Conservation (phyloP, 2,113 vertebrate genomes). For the Vulpes vulpes region DNA sequence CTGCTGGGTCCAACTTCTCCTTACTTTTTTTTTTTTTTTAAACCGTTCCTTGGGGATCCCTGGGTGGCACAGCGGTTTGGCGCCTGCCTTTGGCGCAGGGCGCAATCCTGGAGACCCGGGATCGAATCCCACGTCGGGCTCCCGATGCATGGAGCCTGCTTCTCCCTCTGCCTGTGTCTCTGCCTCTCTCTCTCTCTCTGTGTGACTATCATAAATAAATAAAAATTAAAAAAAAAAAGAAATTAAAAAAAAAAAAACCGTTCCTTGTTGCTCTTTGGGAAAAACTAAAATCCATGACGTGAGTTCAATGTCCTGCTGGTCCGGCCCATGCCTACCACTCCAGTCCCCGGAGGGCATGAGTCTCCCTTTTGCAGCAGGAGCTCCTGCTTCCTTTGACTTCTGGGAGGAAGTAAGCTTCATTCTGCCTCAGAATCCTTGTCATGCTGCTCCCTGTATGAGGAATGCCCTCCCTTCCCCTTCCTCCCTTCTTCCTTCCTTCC, state of each 20-base stretch:
- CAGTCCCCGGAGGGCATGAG: neutral
- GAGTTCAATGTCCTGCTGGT: neutral
- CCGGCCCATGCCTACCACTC: too few species aligned
- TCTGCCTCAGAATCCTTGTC: neutral
- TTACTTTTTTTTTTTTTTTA: neutral
- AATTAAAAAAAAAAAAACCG: neutral
- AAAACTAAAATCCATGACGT: conserved; percentile 22
- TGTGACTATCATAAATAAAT: too few species aligned
- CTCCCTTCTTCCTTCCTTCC: neutral
- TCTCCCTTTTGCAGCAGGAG: neutral
- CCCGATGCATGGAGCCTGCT: too few species aligned
- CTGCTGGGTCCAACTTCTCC: neutral
- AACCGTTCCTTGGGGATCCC: neutral
- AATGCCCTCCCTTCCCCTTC: neutral
- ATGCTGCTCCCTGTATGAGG: neutral
- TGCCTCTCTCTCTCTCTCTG: too few species aligned
- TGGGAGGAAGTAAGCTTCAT: neutral
- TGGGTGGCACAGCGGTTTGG: too few species aligned
- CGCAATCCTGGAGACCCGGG: too few species aligned
- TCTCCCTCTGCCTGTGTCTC: too few species aligned
- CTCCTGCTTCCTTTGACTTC: neutral
- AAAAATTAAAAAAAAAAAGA: too few species aligned
- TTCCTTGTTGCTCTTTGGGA: neutral
- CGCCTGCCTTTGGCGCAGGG: too few species aligned
- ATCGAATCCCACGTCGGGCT: too few species aligned